Percentiles rank a stretch among this genome's conserved stretches.
phyloP scores from a whole-genome alignment of 2,888 invertebrate species.

The Cryptocephalus moraei region DNA sequence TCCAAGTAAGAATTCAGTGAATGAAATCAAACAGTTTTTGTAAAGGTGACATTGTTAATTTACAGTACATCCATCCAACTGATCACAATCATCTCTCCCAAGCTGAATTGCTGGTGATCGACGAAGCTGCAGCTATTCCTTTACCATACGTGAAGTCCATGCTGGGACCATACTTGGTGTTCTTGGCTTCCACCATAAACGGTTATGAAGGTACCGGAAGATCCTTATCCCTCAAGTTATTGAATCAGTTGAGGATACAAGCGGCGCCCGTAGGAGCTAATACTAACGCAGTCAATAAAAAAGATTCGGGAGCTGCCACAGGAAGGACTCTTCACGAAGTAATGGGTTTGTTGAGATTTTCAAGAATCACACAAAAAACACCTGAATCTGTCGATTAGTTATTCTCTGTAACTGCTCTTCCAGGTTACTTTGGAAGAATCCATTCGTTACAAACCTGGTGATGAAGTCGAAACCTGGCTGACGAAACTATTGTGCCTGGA shows the following conservation, averaged over 20 bases:
- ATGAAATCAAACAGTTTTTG: background rate
- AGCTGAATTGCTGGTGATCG: conserved; percentile 91
- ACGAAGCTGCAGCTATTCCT: conserved; percentile 99
- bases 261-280: conserved; percentile 44
- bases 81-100: conserved; percentile 83
- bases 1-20: conserved; percentile 52
- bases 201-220: conserved; percentile 98
- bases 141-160: conserved; percentile 83
- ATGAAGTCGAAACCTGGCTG: conserved; percentile 86
- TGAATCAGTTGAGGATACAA: conserved; percentile 73
- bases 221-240: conserved; percentile 86
- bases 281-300: conserved; percentile 38
- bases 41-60: conserved; percentile 1
- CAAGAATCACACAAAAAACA: too few species aligned
- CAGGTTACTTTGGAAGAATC: conserved; percentile 83
- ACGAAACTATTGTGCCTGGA: conserved; percentile 85
- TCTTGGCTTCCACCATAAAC: conserved; percentile 93
- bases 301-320: conserved; percentile 37
- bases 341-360: conserved; percentile 4
- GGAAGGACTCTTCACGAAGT: conserved; percentile 49
- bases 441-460: conserved; percentile 83
- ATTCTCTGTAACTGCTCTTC: conserved; percentile 5
- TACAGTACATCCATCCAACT: conserved; percentile 87
- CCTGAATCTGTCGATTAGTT: too few species aligned
- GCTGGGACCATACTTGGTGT: conserved; percentile 82